Evolutionary conservation across 2,113 vertebrate species (phyloP).

Genomic region (Illadopsis cleaveri): DNA sequence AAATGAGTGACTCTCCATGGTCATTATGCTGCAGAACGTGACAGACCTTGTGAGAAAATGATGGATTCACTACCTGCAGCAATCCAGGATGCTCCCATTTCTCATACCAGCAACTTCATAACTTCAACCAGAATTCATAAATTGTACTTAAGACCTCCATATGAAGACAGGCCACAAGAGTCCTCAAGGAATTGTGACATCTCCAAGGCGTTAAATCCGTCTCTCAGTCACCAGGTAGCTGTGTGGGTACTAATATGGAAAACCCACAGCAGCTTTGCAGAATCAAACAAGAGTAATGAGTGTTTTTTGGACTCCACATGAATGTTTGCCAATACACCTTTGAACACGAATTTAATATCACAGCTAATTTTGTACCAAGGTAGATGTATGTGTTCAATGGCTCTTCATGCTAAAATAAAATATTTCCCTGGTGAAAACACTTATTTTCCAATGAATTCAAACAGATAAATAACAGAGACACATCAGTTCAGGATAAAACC

Average conservation of each 20-base stretch:
- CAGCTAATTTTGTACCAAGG: conserved; percentile 21
- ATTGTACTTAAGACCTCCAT: neutral
- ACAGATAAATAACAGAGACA: conserved; percentile 38
- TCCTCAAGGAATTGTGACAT: neutral
- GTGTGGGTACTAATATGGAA: neutral
- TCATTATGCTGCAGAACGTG: neutral
- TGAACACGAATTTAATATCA: neutral
- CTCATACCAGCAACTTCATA: neutral
- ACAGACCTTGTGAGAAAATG: neutral
- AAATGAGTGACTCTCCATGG: neutral
- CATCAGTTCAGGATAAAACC: conserved; percentile 9
- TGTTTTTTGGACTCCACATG: neutral
- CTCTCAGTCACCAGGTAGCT: neutral
- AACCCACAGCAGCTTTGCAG: neutral
- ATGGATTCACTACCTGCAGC: neutral
- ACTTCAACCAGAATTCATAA: conserved; percentile 17
- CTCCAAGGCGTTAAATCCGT: neutral
- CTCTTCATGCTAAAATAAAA: conserved; percentile 23
- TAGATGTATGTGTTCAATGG: neutral
- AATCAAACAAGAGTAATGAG: neutral
- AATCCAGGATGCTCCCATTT: neutral
- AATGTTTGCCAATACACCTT: neutral
- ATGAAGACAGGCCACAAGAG: neutral
- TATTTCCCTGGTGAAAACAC: conserved; percentile 20
- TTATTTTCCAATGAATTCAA: conserved; percentile 41